Conservation (phyloP, 2,797 vertebrate species). For the Bradypodion pumilum region DNA sequence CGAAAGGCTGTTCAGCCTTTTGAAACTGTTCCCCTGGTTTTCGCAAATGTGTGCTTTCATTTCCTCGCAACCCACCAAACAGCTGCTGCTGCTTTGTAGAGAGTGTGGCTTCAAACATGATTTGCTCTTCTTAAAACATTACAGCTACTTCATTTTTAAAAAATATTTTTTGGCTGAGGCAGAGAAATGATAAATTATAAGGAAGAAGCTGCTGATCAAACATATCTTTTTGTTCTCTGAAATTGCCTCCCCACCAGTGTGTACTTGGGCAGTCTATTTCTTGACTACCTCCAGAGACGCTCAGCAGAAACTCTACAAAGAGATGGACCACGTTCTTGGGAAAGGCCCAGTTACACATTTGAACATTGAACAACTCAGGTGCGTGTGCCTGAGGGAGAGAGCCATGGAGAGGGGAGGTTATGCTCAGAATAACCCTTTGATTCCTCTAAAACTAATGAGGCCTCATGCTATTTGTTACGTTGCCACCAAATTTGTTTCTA, state of each 20-base stretch:
- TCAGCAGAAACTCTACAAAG: slow-evolving; percentile 87
- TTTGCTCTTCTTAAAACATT: background rate
- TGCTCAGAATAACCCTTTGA: background rate
- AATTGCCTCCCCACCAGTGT: slow-evolving; percentile 80
- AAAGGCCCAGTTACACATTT: slow-evolving; percentile 85
- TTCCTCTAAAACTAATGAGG: background rate
- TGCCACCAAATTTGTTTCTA: background rate
- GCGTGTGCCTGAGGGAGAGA: slow-evolving; percentile 39
- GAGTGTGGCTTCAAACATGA: background rate
- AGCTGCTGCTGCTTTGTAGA: background rate
- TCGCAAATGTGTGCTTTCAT: background rate
- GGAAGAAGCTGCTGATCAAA: background rate
- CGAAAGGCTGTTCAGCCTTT: background rate
- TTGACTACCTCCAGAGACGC: slow-evolving; percentile 88
- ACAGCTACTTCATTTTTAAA: background rate
- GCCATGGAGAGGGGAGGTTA: background rate
- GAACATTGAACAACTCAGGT: slow-evolving; percentile 92
- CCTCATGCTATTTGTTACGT: background rate
- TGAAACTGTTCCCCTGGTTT: background rate
- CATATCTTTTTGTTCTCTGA: slow-evolving; percentile 30
- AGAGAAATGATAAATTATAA: background rate
- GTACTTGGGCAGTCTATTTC: slow-evolving; percentile 93
- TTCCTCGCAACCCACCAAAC: background rate
- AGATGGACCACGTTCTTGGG: slow-evolving; percentile 85
- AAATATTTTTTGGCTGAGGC: background rate